Percentiles rank a stretch among this genome's conserved stretches.
phyloP scores from a whole-genome alignment of 2,888 invertebrate genomes.

The Hydrotaea diabolus region DNA sequence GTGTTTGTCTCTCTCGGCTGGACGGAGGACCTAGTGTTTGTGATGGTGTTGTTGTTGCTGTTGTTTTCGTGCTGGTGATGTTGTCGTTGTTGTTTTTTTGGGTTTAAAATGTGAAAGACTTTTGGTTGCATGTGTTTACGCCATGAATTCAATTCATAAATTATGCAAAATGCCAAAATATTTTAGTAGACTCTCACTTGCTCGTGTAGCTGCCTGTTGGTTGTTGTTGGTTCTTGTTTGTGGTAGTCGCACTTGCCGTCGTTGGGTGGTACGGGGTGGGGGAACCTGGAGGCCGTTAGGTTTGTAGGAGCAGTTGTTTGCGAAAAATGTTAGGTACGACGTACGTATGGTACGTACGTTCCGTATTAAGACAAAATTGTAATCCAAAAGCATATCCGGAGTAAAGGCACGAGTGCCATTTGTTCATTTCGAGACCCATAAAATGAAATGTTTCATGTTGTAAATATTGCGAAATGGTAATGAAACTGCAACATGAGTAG shows the following conservation, averaged over 20 bases:
- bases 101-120: slow-evolving; percentile 31
- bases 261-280: not conserved
- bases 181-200: slow-evolving; percentile 58
- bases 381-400: slow-evolving; percentile 56
- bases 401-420: slow-evolving; percentile 73
- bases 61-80: not conserved
- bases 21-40: not conserved
- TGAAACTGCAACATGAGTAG: slow-evolving; percentile 54
- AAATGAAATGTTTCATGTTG: slow-evolving; percentile 77
- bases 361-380: slow-evolving; percentile 69
- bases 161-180: slow-evolving; percentile 70
- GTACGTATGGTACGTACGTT: slow-evolving; percentile 40
- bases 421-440: slow-evolving; percentile 79
- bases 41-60: slow-evolving; percentile 17
- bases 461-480: slow-evolving; percentile 71
- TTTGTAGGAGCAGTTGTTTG: slow-evolving; percentile 55
- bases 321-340: slow-evolving; percentile 74
- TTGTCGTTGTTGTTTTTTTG: slow-evolving; percentile 11
- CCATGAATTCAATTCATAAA: slow-evolving; percentile 69
- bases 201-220: not conserved
- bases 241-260: not conserved
- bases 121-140: slow-evolving; percentile 56
- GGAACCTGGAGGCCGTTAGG: not conserved
- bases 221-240: not conserved
- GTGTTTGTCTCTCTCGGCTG: slow-evolving; percentile 18